Conservation (phyloP, 2,113 vertebrate genomes). For the Mystacornis crossleyi region DNA sequence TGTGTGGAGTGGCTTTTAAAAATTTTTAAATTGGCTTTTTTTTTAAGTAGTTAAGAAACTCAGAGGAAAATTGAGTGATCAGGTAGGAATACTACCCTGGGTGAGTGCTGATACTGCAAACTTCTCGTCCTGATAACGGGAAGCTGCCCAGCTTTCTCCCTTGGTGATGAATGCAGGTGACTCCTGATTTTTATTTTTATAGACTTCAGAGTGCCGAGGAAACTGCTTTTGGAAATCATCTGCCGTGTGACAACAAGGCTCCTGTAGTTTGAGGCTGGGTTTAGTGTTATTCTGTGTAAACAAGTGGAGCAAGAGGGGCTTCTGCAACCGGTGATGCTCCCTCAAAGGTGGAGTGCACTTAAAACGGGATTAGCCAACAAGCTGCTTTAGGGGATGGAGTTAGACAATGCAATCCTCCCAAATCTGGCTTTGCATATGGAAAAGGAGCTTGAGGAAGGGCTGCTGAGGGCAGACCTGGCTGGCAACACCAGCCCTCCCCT, state of each 20-base stretch:
- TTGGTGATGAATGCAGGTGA: neutral
- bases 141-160: neutral
- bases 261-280: neutral
- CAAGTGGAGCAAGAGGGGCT: neutral
- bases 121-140: neutral
- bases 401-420: neutral
- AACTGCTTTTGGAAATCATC: neutral
- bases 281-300: neutral
- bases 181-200: neutral
- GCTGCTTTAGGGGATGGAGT: neutral
- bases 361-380: neutral
- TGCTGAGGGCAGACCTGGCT: neutral
- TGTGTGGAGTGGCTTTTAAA: neutral
- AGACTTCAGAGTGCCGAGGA: neutral
- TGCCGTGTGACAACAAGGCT: neutral
- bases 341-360: neutral
- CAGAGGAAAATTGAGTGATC: neutral
- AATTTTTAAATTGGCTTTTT: neutral
- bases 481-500: neutral
- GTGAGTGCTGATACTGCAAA: neutral
- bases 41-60: neutral
- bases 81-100: neutral
- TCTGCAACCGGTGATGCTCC: neutral
- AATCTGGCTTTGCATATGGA: neutral
- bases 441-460: neutral